Percentiles rank a stretch among this genome's conserved stretches.
These are phyloP conservation scores for Chrysotoxum bicinctum DNA, from an alignment of 2,888 invertebrate species.

Conservation along the genomic window DNA sequence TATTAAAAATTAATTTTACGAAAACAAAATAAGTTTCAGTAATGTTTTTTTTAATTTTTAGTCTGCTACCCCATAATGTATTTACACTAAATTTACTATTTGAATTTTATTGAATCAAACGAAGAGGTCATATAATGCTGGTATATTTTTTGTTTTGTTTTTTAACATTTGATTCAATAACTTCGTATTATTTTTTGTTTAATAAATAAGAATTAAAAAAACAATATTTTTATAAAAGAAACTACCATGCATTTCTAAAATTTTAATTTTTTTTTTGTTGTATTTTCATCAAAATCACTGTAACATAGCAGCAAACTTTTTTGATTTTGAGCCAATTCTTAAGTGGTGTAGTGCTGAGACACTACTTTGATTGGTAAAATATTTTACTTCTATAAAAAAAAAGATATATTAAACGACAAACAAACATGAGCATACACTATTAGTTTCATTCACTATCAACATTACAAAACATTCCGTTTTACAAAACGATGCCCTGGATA, in stretches of 20 bases:
- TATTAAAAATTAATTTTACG: conserved; percentile 50
- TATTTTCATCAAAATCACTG: conserved; percentile 42
- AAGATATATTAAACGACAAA: conserved; percentile 24
- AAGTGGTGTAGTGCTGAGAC: conserved; percentile 61
- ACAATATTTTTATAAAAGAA: conserved; percentile 49
- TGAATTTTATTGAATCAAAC: conserved; percentile 66
- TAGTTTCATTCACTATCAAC: conserved; percentile 68
- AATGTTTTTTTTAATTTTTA: conserved; percentile 76
- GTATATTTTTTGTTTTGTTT: neutral
- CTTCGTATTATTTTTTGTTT: conserved; percentile 15
- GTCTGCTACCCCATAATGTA: conserved; percentile 81
- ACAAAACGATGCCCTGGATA: conserved; percentile 50
- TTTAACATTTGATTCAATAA: conserved; percentile 65
- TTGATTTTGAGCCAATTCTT: conserved; percentile 41
- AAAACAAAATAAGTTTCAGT: conserved; percentile 56
- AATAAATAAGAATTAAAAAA: conserved; percentile 26
- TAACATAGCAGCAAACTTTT: conserved; percentile 64
- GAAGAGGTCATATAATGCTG: conserved; percentile 32
- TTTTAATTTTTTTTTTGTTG: conserved; percentile 13
- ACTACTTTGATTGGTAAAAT: conserved; percentile 48
- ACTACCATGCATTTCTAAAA: conserved; percentile 70
- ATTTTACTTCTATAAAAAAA: conserved; percentile 54
- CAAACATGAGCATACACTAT: conserved; percentile 58
- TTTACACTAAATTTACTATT: conserved; percentile 72
- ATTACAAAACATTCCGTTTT: conserved; percentile 68